Evolutionary conservation across 2,888 invertebrate species (phyloP).

Genomic region (Drosophila subsilvestris): DNA sequence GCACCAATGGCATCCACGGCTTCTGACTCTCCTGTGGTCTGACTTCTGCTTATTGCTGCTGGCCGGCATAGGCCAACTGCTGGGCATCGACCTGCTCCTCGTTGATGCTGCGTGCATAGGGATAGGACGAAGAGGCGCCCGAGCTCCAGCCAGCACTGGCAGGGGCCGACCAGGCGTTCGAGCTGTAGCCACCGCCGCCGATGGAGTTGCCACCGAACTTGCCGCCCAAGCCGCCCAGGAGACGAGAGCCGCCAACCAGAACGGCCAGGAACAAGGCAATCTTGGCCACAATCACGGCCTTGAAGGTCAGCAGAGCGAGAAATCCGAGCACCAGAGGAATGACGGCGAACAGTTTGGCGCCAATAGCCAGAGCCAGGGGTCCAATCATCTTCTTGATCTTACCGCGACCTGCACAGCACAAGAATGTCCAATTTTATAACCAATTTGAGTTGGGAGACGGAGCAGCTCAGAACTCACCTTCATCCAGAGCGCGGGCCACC

Average conservation of each 20-base stretch:
- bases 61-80: conserved; percentile 89
- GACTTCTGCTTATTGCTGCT: conserved; percentile 76
- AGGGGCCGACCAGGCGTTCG: conserved; percentile 70
- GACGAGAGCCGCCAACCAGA: conserved; percentile 88
- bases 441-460: background rate
- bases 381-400: conserved; percentile 90
- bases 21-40: conserved; percentile 19
- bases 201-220: conserved; percentile 78
- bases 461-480: conserved; percentile 86
- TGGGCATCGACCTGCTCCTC: conserved; percentile 87
- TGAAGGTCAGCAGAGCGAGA: conserved; percentile 89
- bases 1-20: conserved; percentile 34
- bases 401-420: conserved; percentile 86
- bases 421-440: background rate
- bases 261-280: conserved; percentile 90
- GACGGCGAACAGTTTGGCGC: conserved; percentile 89
- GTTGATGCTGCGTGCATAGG: conserved; percentile 86
- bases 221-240: conserved; percentile 86
- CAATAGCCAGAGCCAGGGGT: conserved; percentile 89
- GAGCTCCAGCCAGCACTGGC: conserved; percentile 72
- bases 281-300: conserved; percentile 91
- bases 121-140: conserved; percentile 83
- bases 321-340: conserved; percentile 89
- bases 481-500: conserved; percentile 89
- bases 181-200: conserved; percentile 75